Base-by-base conservation (phyloP, 2,888 invertebrate species). In the Actias luna region DNA sequence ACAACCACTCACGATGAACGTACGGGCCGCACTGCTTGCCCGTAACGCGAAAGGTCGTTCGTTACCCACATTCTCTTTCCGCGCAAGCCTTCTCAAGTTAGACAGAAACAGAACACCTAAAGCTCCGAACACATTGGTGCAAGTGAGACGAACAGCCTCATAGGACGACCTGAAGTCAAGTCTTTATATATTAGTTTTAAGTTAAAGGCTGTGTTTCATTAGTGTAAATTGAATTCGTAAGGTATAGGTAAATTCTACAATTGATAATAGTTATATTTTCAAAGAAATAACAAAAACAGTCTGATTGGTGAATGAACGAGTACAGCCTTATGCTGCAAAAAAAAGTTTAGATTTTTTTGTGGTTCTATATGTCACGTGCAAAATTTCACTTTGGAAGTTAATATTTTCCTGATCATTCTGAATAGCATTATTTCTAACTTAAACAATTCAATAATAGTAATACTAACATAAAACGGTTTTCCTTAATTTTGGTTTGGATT, bases 11-110 rank as follows among this genome's bases (percentile, higher is more conserved):
- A 83, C 87, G 80, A 82, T 82, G 86, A 87, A 87, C 83, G 92
- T 84, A 82, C 91, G 87, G 89, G 85, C 90, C 92, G 92, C 91
- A 92, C 92, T 92, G 92, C 88, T 83, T 84, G 88, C 85, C 85
- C 87, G 83, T 88, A 91, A 87, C 84, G 84, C 91, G 87, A 92
- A 92, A 91, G 92, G 92, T 91, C 92, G 92, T 92, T 89, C 90
- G 88, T 90, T 90, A 91, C 86, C 87, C 90, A 92, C 92, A 91
- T 91, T 92, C 92, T 92, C 92, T 92, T 91, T 91, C 89, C 92
- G 90, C 92, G 92, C 92, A 92, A 92, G 92, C 92, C 92, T 92
- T 89, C 87, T 84, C 82, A 85, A 84, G 89, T 83, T 74, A 81
- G 85, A 92, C 72, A 68, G 87, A 83, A 90, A 92, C 69, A 70